Evolutionary conservation across 2,888 invertebrate genomes (phyloP).

Genomic region (Lymantria dispar): DNA sequence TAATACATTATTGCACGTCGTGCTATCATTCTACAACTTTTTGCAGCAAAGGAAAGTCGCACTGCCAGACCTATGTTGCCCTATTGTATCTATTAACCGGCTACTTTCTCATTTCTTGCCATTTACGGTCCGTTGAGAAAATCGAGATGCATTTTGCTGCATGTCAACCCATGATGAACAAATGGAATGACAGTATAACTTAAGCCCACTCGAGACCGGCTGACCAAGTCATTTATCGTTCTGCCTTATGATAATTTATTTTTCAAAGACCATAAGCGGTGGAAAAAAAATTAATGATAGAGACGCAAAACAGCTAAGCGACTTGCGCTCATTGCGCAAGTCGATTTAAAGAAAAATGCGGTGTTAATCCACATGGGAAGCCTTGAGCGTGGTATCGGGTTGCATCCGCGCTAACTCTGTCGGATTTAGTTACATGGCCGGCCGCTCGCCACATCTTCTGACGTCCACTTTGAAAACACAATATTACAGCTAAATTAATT

Average conservation of each 20-base stretch:
- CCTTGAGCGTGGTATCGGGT: conserved; percentile 70
- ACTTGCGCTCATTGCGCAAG: conserved; percentile 37
- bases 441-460: conserved; percentile 57
- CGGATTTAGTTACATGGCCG: conserved; percentile 65
- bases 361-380: conserved; percentile 71
- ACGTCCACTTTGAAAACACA: conserved; percentile 36
- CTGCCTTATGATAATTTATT: conserved; percentile 16
- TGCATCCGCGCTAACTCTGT: conserved; percentile 37
- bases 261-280: conserved; percentile 14
- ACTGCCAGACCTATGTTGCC: conserved; percentile 67
- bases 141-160: conserved; percentile 66
- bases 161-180: conserved; percentile 56
- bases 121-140: conserved; percentile 76
- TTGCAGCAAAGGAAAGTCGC: conserved; percentile 72
- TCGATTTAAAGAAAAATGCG: conserved; percentile 55
- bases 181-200: conserved; percentile 50
- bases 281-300: conserved; percentile 11
- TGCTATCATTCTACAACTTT: conserved; percentile 66
- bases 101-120: conserved; percentile 80
- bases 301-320: conserved; percentile 25
- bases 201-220: conserved; percentile 31
- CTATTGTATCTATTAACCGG: conserved; percentile 80
- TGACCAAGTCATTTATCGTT: conserved; percentile 29
- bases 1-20: conserved; percentile 51
- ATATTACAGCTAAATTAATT: neutral